A percentile compares a stretch with the other conserved stretches of the same genome.
Evolutionary conservation across 2,113 vertebrate genomes (phyloP).

Genomic region (Zingel zingel): DNA sequence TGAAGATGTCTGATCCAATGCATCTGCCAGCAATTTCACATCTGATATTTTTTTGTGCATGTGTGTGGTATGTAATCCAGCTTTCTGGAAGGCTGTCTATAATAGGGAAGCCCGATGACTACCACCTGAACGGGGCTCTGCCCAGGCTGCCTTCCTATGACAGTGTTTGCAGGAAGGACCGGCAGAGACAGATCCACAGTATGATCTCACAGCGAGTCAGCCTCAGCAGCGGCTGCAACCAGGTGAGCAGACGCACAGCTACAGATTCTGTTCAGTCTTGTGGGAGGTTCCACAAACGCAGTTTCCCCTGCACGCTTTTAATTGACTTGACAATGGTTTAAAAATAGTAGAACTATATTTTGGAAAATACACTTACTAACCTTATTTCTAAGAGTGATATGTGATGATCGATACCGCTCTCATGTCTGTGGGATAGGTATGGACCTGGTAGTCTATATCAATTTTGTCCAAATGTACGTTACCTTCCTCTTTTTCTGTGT

Average conservation of each 20-base stretch:
- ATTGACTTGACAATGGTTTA: not conserved
- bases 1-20: too few relatives aligned
- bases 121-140: conserved; percentile 66
- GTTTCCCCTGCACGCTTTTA: not conserved
- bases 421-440: not conserved
- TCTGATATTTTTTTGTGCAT: not conserved
- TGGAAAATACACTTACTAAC: not conserved
- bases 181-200: conserved; percentile 77
- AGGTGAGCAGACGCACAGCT: conserved; percentile 61
- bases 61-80: conserved; percentile 34
- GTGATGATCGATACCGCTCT: too few relatives aligned
- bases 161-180: conserved; percentile 78
- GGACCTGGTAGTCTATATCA: not conserved
- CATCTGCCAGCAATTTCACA: not conserved
- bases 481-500: too few relatives aligned
- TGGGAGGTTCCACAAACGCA: too few relatives aligned
- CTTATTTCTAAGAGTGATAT: too few relatives aligned
- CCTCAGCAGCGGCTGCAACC: conserved; percentile 60
- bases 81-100: conserved; percentile 73
- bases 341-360: not conserved
- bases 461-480: too few relatives aligned
- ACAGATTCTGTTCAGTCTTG: not conserved
- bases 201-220: conserved; percentile 75
- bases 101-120: conserved; percentile 69
- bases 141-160: conserved; percentile 78